These are phyloP conservation scores for Selene dorsalis DNA, from an alignment of 2,797 vertebrate species.

Conservation along the genomic window DNA sequence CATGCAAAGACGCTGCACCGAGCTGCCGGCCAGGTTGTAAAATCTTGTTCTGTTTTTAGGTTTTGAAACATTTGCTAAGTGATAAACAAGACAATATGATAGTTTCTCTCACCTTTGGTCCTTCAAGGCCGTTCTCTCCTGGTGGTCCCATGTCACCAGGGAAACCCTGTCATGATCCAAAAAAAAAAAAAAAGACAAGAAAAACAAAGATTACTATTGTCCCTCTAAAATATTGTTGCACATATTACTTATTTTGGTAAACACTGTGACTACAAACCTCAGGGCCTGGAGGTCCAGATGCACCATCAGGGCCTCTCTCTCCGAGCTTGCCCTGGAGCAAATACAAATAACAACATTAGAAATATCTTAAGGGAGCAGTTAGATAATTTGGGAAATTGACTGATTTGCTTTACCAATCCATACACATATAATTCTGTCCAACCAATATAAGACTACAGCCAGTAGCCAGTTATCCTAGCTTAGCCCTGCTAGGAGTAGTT, in stretches of 20 bases:
- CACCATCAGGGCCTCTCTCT: slow-evolving; percentile 91
- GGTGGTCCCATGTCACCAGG: slow-evolving; percentile 98
- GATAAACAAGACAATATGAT: slow-evolving; percentile 1
- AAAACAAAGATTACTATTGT: neutral
- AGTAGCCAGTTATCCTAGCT: neutral
- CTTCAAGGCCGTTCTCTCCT: slow-evolving; percentile 95
- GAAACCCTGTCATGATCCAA: slow-evolving; percentile 88
- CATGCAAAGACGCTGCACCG: neutral
- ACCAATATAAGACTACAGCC: neutral
- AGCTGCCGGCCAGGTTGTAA: neutral
- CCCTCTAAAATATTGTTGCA: neutral
- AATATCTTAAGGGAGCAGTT: neutral
- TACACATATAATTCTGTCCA: too few species aligned
- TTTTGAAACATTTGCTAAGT: neutral
- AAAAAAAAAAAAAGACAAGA: too few species aligned
- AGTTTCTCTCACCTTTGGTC: slow-evolving; percentile 89
- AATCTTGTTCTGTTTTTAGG: slow-evolving; percentile 1
- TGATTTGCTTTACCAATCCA: neutral
- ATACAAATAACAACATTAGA: slow-evolving; percentile 18
- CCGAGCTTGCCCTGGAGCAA: slow-evolving; percentile 89
- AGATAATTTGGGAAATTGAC: neutral
- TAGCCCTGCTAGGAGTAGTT: neutral
- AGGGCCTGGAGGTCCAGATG: slow-evolving; percentile 90
- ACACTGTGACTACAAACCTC: slow-evolving; percentile 86
- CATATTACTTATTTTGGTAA: neutral